A percentile compares a stretch with the other conserved stretches of the same genome.
phyloP scores from a whole-genome alignment of 2,888 invertebrate genomes.

The Rhagonycha lutea region DNA sequence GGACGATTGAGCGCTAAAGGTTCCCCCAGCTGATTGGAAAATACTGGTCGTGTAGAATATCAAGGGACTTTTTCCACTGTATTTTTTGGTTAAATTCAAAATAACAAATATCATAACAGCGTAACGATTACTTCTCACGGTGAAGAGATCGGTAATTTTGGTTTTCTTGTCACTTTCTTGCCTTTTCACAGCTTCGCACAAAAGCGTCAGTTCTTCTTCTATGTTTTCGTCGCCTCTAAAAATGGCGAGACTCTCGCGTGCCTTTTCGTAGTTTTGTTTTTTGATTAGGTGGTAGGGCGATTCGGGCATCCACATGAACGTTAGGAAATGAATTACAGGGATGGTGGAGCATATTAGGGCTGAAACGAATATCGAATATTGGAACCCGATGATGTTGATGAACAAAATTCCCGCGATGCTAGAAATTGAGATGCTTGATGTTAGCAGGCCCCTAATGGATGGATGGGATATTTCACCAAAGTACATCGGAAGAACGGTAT shows the following conservation, averaged over 20 bases:
- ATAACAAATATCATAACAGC: constrained; percentile 65
- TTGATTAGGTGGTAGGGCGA: constrained; percentile 60
- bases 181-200: constrained; percentile 47
- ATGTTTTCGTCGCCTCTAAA: constrained; percentile 59
- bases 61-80: constrained; percentile 67
- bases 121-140: constrained; percentile 62
- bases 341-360: constrained; percentile 63
- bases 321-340: constrained; percentile 61
- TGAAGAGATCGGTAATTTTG: constrained; percentile 58
- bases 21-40: constrained; percentile 58
- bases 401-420: constrained; percentile 63
- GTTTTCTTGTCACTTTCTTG: constrained; percentile 57
- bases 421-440: constrained; percentile 63
- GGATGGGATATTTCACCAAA: constrained; percentile 64
- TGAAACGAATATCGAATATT: constrained; percentile 60
- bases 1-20: constrained; percentile 59
- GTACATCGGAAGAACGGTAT: constrained; percentile 60
- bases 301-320: constrained; percentile 70
- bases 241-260: constrained; percentile 59
- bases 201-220: constrained; percentile 57
- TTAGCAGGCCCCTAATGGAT: constrained; percentile 62
- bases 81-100: constrained; percentile 65
- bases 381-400: constrained; percentile 66
- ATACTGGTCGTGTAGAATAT: constrained; percentile 67
- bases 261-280: constrained; percentile 53